A percentile compares a stretch with the other conserved stretches of the same genome.
Evolutionary conservation across 2,888 invertebrate species (phyloP).

Genomic region (Eulithis testata): DNA sequence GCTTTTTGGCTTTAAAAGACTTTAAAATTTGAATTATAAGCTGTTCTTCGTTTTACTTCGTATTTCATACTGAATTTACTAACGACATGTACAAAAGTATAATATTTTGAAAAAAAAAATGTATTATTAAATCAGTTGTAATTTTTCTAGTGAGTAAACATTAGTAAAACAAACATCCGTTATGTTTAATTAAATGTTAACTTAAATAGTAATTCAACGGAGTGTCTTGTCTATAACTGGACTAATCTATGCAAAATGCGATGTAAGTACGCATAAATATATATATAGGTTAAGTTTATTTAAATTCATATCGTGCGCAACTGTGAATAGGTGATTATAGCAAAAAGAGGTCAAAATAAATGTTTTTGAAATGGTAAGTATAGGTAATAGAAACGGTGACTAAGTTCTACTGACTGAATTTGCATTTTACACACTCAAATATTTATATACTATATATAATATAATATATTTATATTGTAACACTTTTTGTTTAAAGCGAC

Average conservation of each 20-base stretch:
- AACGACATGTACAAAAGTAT: too few relatives aligned
- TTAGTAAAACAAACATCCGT: too few relatives aligned
- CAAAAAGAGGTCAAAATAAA: constrained; percentile 63
- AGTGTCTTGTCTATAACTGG: constrained; percentile 20
- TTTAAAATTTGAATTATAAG: background rate
- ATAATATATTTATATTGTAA: too few relatives aligned
- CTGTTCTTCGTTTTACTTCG: background rate
- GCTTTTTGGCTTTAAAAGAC: background rate
- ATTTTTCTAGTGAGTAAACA: too few relatives aligned
- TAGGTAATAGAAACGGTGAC: constrained; percentile 18
- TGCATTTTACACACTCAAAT: too few relatives aligned
- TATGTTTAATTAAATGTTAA: background rate
- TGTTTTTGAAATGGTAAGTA: constrained; percentile 46
- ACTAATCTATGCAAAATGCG: constrained; percentile 35
- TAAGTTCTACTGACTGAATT: background rate
- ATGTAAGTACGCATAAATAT: constrained; percentile 38
- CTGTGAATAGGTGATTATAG: constrained; percentile 67
- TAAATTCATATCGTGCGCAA: constrained; percentile 60
- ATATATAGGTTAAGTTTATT: constrained; percentile 54
- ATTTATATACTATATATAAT: too few relatives aligned
- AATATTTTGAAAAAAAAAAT: too few relatives aligned
- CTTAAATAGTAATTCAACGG: constrained; percentile 14
- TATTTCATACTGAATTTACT: background rate
- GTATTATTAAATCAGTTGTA: too few relatives aligned
- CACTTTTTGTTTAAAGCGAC: too few relatives aligned